Evolutionary conservation across 2,113 vertebrate species (phyloP).

Genomic region (human): DNA sequence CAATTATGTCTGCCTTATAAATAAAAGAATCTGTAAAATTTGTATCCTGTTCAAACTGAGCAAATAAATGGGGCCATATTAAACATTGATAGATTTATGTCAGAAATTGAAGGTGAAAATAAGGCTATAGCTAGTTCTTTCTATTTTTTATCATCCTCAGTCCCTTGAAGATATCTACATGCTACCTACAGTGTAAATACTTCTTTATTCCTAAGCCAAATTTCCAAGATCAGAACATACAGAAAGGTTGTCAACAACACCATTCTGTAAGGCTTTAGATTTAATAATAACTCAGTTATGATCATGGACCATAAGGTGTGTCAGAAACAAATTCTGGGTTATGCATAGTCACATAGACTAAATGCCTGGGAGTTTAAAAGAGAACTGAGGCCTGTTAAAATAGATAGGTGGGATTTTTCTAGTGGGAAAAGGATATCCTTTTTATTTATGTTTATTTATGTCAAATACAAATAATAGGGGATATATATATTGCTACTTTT

Average conservation of each 20-base stretch:
- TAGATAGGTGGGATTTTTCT: neutral
- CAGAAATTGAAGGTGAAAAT: neutral
- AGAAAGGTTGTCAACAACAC: neutral
- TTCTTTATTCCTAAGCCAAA: neutral
- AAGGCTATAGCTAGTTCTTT: neutral
- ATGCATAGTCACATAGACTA: neutral
- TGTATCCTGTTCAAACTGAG: neutral
- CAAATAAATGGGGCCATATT: neutral
- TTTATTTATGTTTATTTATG: too few relatives aligned
- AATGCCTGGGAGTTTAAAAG: neutral
- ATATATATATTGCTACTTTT: neutral
- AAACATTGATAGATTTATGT: neutral
- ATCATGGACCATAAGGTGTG: neutral
- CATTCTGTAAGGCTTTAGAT: neutral
- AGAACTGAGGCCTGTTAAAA: neutral
- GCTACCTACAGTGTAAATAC: neutral
- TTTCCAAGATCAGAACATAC: neutral
- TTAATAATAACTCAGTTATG: neutral
- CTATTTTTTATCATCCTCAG: neutral
- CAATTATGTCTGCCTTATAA: neutral
- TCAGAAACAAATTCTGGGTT: neutral
- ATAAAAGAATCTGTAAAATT: neutral
- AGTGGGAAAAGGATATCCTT: neutral
- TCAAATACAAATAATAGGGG: neutral
- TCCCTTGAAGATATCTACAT: neutral